phyloP scores from a whole-genome alignment of 2,113 vertebrate genomes.

The Callorhinus ursinus region DNA sequence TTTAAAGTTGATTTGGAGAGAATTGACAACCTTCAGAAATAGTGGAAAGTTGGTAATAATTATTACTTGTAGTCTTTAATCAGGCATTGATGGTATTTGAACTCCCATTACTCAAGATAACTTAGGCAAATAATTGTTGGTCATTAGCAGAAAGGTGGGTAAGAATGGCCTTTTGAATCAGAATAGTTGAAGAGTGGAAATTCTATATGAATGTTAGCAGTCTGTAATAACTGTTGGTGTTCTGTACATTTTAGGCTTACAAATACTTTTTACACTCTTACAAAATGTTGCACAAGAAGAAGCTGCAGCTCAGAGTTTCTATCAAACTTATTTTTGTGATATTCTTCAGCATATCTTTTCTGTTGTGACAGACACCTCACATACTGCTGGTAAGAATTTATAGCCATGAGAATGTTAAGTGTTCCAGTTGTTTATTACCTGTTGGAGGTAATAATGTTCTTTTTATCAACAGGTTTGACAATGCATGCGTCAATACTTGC shows the following conservation, averaged over 20 bases:
- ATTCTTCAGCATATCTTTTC: constrained; percentile 99
- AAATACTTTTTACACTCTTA: constrained; percentile 97
- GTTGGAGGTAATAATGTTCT: constrained; percentile 42
- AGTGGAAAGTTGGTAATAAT: background rate
- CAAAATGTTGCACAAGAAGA: constrained; percentile 99
- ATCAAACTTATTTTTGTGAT: constrained; percentile 98
- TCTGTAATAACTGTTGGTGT: background rate
- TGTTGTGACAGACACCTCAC: constrained; percentile 98
- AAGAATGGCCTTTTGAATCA: background rate
- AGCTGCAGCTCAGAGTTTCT: constrained; percentile 98
- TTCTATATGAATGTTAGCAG: background rate
- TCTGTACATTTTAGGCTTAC: constrained; percentile 89
- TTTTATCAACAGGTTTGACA: constrained; percentile 91
- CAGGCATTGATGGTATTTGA: background rate
- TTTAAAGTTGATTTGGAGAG: background rate
- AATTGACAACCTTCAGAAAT: background rate
- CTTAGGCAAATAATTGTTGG: background rate
- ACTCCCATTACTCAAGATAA: background rate
- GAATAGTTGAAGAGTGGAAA: background rate
- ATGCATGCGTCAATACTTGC: constrained; percentile 99
- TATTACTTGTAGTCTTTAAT: background rate
- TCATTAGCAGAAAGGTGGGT: background rate
- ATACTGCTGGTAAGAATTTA: constrained; percentile 93
- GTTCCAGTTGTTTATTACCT: background rate
- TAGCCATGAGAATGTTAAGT: background rate